Base-by-base conservation (phyloP, 1,140 invertebrate genomes). In the Atta cephalotes region DNA sequence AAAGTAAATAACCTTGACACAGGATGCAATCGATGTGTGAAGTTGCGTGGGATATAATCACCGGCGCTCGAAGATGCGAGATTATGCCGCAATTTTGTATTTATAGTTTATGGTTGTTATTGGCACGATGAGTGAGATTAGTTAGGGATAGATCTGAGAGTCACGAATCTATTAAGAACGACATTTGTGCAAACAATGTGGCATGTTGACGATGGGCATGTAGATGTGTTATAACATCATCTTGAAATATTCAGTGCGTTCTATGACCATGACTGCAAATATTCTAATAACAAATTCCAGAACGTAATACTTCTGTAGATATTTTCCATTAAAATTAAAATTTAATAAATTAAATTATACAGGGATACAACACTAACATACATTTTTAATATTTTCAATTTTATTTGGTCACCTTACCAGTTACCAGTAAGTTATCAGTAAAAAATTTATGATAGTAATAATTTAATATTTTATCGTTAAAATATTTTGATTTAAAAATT, bases 1-100 rank as follows among this genome's bases (percentile, higher is more conserved):
- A 84, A 84, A 84, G 80, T 84, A 84, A 84, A 84, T 84, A 84
- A 62, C 80, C 80, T 84, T 84, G 80, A 76, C 80, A 84, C 71
- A 51, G 53, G 80, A 21, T 84, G 39, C 56, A 76, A 84, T 84
- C 58, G 80, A 84, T 84, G 80, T 76, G 80, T 84, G 80, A 84
- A 76, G 80, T 76, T 84, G 80, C 80, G 70, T 84, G 80, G 80
- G 70, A 84, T 62, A 84, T 84, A 62, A 84, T 84, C 80, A 76
- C 28, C 80, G 80, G 35, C 56, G 80, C 56, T 84, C 39, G 35
- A 84, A 84, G 70, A 84, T 51, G 70, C 80, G 80, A 62, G 70
- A 84, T 84, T 84, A 84, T 45, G 80, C 56, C 56, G 80, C 70
- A 84, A 49, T 84, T 84, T 74, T 84, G 39, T 84, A 84, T 84